Evolutionary conservation across 2,113 vertebrate genomes (phyloP).

Genomic region (Cricetomys ansorgei): DNA sequence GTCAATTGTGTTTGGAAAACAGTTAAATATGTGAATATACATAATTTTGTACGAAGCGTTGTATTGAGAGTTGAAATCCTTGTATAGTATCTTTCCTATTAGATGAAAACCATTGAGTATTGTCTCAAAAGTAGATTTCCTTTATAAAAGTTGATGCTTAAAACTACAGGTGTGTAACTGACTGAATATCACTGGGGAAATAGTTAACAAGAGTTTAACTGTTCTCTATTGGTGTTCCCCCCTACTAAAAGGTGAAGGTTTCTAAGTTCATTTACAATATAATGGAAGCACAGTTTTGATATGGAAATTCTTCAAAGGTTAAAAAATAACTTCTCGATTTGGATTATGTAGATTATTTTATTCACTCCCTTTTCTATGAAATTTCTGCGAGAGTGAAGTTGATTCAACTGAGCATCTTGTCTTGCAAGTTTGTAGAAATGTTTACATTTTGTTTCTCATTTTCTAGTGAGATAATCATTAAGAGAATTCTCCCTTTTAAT

Average conservation of each 20-base stretch:
- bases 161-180: background rate
- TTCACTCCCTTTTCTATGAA: background rate
- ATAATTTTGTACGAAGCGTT: background rate
- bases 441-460: background rate
- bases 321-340: background rate
- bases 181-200: background rate
- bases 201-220: background rate
- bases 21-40: background rate
- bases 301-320: background rate
- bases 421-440: background rate
- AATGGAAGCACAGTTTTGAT: background rate
- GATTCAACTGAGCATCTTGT: background rate
- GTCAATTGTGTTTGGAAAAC: background rate
- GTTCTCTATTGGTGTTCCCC: background rate
- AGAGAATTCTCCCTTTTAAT: background rate
- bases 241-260: background rate
- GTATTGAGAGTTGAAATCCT: background rate
- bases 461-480: background rate
- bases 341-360: background rate
- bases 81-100: background rate
- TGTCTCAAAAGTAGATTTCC: background rate
- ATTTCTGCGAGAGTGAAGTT: background rate
- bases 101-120: background rate
- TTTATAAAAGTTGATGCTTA: background rate
- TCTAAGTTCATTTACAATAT: background rate